Conservation (phyloP, 2,113 vertebrate species). For the Oncorhynchus clarkii region DNA sequence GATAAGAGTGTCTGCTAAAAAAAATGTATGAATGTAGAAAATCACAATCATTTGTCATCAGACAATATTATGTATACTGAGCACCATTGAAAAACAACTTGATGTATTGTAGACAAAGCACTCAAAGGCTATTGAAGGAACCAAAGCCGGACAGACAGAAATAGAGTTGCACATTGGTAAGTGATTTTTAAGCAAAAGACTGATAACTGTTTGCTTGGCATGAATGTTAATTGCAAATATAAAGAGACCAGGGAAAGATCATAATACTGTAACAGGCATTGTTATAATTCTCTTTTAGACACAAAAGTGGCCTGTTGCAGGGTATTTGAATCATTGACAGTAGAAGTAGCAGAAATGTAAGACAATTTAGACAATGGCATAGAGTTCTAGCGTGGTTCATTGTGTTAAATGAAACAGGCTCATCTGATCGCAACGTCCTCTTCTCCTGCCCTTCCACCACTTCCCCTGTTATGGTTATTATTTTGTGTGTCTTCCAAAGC, state of each 20-base stretch:
- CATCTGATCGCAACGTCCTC: background rate
- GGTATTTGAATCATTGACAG: background rate
- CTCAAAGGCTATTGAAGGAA: background rate
- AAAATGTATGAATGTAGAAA: background rate
- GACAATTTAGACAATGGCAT: background rate
- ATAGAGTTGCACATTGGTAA: background rate
- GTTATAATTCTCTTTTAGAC: background rate
- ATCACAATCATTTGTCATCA: background rate
- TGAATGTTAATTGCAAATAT: too few relatives aligned
- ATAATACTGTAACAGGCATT: background rate
- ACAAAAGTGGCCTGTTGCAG: background rate
- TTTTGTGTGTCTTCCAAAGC: background rate
- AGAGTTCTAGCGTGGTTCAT: background rate
- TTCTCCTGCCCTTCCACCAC: too few relatives aligned
- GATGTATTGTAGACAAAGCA: background rate
- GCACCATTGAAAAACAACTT: background rate
- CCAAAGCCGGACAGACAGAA: background rate
- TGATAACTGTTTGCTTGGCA: background rate
- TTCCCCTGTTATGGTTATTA: background rate
- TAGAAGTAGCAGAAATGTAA: background rate
- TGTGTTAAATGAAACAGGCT: background rate
- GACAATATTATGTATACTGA: background rate
- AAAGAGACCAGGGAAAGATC: background rate
- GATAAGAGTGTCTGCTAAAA: too few relatives aligned
- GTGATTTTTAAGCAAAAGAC: background rate